phyloP scores from a whole-genome alignment of 2,888 invertebrate genomes.

The Atrina japonica region DNA sequence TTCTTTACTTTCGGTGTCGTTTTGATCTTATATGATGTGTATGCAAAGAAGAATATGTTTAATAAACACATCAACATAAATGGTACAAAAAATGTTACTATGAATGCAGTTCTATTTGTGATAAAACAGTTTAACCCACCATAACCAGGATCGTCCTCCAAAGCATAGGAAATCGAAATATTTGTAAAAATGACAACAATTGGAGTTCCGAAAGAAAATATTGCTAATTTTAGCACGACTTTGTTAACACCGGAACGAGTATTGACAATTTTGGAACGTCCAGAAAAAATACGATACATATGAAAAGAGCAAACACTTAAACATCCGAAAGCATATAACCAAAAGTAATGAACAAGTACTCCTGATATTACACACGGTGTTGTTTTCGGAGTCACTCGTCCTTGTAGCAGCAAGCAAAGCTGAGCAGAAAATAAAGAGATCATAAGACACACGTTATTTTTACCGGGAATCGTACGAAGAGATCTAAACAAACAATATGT shows the following conservation, averaged over 20 bases:
- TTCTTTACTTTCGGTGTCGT: conserved; percentile 40
- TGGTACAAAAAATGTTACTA: conserved; percentile 27
- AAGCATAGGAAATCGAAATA: conserved; percentile 4
- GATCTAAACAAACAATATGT: conserved; percentile 30
- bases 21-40: conserved; percentile 41
- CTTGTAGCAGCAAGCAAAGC: conserved; percentile 4
- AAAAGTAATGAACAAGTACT: conserved; percentile 32
- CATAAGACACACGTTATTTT: conserved; percentile 38
- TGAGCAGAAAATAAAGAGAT: conserved; percentile 32
- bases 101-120: conserved; percentile 12
- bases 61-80: conserved; percentile 25
- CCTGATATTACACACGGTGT: conserved; percentile 10
- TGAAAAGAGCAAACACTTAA: conserved; percentile 38
- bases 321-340: conserved; percentile 29
- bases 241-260: neutral
- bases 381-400: neutral
- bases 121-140: conserved; percentile 29
- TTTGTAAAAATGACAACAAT: conserved; percentile 2
- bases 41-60: conserved; percentile 30
- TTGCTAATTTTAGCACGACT: conserved; percentile 6
- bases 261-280: conserved; percentile 3
- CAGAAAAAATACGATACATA: conserved; percentile 37
- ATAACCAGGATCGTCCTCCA: conserved; percentile 16
- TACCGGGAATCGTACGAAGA: conserved; percentile 36
- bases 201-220: conserved; percentile 20